Evolutionary conservation across 1,140 invertebrate species (phyloP), one percentile per base, ranked within the genome.

Genomic region (Brachionus calyciflorus): DNA sequence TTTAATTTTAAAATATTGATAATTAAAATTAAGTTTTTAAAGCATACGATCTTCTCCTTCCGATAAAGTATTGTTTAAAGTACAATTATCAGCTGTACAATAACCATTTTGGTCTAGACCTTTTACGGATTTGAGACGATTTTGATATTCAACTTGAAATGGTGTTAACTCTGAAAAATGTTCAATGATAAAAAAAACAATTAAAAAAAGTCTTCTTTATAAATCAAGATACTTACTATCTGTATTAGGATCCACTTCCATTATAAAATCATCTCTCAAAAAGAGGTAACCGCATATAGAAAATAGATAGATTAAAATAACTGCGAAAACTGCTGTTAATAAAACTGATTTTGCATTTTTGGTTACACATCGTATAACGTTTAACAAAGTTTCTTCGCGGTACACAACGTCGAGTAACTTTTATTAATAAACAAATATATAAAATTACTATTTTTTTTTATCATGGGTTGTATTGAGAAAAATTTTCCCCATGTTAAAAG

Each of bases 251-350:
- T 77, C 28, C 24, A 77, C 55, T 37, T 89, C 90, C 79, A 96
- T 89, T 48, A 95, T 87, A 83, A 98, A 98, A 86, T 98, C 95
- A 85, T 97, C 92, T 82, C 92, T 91, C 87, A 99, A 99, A 87
- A 97, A 98, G 87, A 98, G 91, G 84, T 92, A 99, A 37, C 95
- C 96, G 82, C 98, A 91, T 80, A 99, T 96, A 33, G 96, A 98
- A 86, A 99, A 99, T 85, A 98, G 90, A 85, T 99, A 99, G 77
- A 99, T 94, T 79, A 99, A 88, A 84, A 99, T 97, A 79, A 99
- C 88, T 73, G 96, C 97, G 79, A 99, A 87, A 1, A 99, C 91
- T 24, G 94, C 94, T 12, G 97, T 99, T 80, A 99, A 88, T 79
- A 99, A 90, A 82, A 99, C 98, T 24, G 96, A 99, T 77, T 96